phyloP scores from a whole-genome alignment of 2,888 invertebrate genomes.

The Ypsolopha scabrella region DNA sequence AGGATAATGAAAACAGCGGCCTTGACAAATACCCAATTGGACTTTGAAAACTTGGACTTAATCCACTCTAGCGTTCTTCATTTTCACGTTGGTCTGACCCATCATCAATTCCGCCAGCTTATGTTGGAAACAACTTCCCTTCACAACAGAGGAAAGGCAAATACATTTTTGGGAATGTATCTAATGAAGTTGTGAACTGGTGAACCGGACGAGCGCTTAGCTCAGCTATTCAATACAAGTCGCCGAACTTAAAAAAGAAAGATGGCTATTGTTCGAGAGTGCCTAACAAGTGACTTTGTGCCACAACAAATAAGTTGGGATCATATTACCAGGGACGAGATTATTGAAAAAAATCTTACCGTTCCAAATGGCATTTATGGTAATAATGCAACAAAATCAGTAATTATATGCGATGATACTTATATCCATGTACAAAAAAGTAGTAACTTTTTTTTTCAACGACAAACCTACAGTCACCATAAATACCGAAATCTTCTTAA shows the following conservation, averaged over 20 bases:
- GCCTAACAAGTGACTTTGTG: conserved; percentile 5
- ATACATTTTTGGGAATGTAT: conserved; percentile 3
- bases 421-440: conserved; percentile 4
- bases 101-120: conserved; percentile 4
- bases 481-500: conserved; percentile 15
- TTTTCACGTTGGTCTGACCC: conserved; percentile 2
- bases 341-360: not conserved
- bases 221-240: conserved; percentile 3
- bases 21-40: not conserved
- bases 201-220: conserved; percentile 6
- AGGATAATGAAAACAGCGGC: too few species aligned
- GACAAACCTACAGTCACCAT: conserved; percentile 12
- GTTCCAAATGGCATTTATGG: conserved; percentile 2
- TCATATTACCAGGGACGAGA: conserved; percentile 3
- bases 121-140: conserved; percentile 2
- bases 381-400: not conserved
- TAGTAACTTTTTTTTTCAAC: conserved; percentile 5
- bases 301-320: conserved; percentile 2
- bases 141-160: conserved; percentile 2
- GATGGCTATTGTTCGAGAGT: conserved; percentile 3
- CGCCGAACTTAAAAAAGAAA: conserved; percentile 1
- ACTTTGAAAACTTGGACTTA: conserved; percentile 5
- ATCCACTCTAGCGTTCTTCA: conserved; percentile 1
- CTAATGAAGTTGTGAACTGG: conserved; percentile 9
- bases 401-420: conserved; percentile 2